Base-by-base conservation (phyloP, 1,140 invertebrate genomes). In the Bombus sylvicola region DNA sequence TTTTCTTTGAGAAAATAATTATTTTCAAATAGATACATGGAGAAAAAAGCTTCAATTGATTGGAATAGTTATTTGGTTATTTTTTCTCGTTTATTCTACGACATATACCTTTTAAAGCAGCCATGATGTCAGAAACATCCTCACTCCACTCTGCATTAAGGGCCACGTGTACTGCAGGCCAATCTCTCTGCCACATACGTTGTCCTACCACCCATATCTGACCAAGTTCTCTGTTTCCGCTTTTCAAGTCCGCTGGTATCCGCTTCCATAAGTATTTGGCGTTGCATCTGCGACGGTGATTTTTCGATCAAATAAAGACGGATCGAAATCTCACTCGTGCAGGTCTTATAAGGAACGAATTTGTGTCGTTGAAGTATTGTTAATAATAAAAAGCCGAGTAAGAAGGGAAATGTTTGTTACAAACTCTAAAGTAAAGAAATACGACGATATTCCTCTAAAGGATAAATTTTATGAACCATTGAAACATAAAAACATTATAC, bases 211-310 rank as follows among this genome's bases (percentile, higher is more conserved):
- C 93, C 98, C 98, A 99, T 82, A 98, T 97, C 74, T 96, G 96
- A 62, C 90, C 94, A 86, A 99, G 94, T 95, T 98, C 98, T 53
- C 97, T 94, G 93, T 96, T 96, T 34, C 95, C 96, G 76, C 94
- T 95, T 95, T 98, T 98, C 18, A 97, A 93, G 92, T 93, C 96
- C 64, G 94, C 90, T 34, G 98, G 98, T 90, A 98, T 98, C 93
- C 98, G 96, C 94, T 98, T 98, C 98, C 98, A 99, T 88, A 98
- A 95, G 95, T 97, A 98, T 95, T 98, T 99, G 9, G 98, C 98
- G 96, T 98, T 98, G 92, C 97, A 98, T 94, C 98, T 98, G 93
- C 82, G 96, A 95, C 86, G 31, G 25, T 28, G 28, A 37, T 81
- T 47, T 81, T 86, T 72, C 75, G 81, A 83, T 89, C 76, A 83